These are phyloP conservation scores for Leptura quadrifasciata DNA, from an alignment of 2,888 invertebrate species.

Conservation along the genomic window DNA sequence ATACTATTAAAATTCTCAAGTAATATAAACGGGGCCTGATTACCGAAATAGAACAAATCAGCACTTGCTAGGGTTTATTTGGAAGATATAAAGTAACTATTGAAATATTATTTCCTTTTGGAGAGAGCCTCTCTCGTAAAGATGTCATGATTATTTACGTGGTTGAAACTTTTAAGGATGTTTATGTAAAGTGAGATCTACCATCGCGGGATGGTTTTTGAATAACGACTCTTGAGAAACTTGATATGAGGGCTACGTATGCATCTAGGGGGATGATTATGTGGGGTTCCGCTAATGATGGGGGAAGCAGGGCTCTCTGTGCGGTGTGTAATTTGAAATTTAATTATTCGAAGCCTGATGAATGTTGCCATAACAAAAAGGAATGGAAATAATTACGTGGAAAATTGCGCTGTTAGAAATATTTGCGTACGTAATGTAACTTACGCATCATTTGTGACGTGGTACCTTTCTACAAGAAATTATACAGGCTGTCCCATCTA, in stretches of 20 bases:
- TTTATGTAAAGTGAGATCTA: slow-evolving; percentile 35
- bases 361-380: slow-evolving; percentile 11
- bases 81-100: slow-evolving; percentile 26
- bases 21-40: slow-evolving; percentile 21
- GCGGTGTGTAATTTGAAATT: slow-evolving; percentile 27
- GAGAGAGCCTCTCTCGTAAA: slow-evolving; percentile 2
- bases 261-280: slow-evolving; percentile 19
- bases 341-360: slow-evolving; percentile 35
- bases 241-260: slow-evolving; percentile 30
- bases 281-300: slow-evolving; percentile 34
- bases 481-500: neutral
- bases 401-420: neutral
- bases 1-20: slow-evolving; percentile 12
- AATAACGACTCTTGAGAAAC: slow-evolving; percentile 35
- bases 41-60: slow-evolving; percentile 34
- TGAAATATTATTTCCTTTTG: slow-evolving; percentile 31
- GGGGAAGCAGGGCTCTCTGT: neutral
- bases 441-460: neutral
- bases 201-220: slow-evolving; percentile 15
- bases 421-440: neutral
- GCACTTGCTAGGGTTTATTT: slow-evolving; percentile 20
- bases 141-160: slow-evolving; percentile 23
- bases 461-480: neutral
- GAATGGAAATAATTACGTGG: neutral
- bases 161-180: slow-evolving; percentile 25